Conservation (phyloP, 2,888 invertebrate species). For the Standfussiana lucernea region DNA sequence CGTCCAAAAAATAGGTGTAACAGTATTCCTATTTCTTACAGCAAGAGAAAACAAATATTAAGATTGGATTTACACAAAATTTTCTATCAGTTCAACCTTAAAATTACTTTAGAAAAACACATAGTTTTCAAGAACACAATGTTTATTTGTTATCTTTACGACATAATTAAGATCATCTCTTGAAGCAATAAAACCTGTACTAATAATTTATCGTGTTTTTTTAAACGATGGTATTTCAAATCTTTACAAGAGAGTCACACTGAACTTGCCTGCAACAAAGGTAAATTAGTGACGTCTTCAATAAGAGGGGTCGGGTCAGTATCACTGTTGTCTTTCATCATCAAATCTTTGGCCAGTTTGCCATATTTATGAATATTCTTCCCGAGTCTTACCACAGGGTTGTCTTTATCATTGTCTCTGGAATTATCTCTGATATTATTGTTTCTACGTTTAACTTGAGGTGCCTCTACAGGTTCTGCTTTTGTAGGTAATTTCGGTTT, state of each 20-base stretch:
- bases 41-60: too few species aligned
- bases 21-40: too few species aligned
- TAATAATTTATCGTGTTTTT: neutral
- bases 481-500: slow-evolving; percentile 77
- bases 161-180: slow-evolving; percentile 26
- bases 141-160: slow-evolving; percentile 46
- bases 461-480: slow-evolving; percentile 69
- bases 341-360: slow-evolving; percentile 74
- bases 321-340: slow-evolving; percentile 69
- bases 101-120: slow-evolving; percentile 40
- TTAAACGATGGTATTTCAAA: neutral
- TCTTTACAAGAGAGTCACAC: slow-evolving; percentile 58
- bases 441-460: slow-evolving; percentile 62
- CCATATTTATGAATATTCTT: slow-evolving; percentile 79
- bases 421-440: slow-evolving; percentile 59
- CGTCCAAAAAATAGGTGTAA: neutral
- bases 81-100: slow-evolving; percentile 63
- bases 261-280: slow-evolving; percentile 64
- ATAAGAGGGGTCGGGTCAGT: slow-evolving; percentile 75
- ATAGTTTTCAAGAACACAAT: slow-evolving; percentile 10
- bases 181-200: slow-evolving; percentile 4
- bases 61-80: too few species aligned
- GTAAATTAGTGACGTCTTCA: slow-evolving; percentile 61
- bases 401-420: slow-evolving; percentile 59
- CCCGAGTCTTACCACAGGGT: slow-evolving; percentile 74